phyloP scores from a whole-genome alignment of 2,797 vertebrate genomes.

The Lerista edwardsae region DNA sequence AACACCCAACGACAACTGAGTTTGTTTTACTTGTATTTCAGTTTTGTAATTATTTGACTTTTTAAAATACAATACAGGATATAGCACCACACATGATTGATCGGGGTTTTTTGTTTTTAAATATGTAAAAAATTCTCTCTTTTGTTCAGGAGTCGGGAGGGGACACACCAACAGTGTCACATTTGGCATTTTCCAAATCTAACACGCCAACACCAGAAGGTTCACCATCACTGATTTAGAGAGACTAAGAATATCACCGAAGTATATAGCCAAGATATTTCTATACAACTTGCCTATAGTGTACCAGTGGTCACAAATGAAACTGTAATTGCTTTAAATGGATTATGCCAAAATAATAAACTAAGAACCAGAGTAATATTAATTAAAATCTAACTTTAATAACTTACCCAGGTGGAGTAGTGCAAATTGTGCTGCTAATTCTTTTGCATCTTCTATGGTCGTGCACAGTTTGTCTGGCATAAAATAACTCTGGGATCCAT shows the following conservation, averaged over 20 bases:
- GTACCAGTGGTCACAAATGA: not conserved
- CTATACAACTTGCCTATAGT: not conserved
- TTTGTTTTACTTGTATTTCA: no score
- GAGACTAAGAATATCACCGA: not conserved
- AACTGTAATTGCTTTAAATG: not conserved
- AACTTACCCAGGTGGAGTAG: conserved; percentile 86
- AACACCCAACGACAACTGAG: no score
- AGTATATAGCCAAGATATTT: not conserved
- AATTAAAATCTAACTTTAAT: conserved; percentile 30
- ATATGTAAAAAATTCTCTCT: no score
- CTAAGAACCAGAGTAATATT: not conserved
- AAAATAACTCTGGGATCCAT: conserved; percentile 80
- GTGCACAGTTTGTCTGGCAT: conserved; percentile 89
- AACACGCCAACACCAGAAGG: no score
- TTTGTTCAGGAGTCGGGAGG: no score
- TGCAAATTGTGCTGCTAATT: conserved; percentile 88
- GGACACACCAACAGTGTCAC: no score
- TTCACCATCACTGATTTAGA: no score
- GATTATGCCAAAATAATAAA: not conserved
- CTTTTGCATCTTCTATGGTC: conserved; percentile 90
- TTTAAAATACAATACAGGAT: no score
- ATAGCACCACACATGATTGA: no score
- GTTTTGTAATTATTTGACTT: no score
- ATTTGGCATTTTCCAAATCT: no score
- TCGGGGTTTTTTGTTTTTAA: no score